Evolutionary conservation across 2,797 vertebrate genomes (phyloP), one percentile per base, ranked within the genome.

Genomic region (Tragopan temminckii): DNA sequence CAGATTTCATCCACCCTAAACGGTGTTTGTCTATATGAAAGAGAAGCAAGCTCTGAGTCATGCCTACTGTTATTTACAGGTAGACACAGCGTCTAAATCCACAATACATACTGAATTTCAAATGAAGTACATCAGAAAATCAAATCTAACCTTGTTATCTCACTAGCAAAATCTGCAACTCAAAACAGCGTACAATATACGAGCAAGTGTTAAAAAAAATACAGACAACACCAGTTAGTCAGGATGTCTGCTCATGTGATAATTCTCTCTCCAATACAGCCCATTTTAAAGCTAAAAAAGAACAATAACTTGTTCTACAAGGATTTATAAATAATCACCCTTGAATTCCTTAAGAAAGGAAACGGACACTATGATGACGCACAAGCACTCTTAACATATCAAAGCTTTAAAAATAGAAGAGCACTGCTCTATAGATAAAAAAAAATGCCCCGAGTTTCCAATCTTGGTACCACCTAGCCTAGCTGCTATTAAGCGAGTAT

Each of bases 301-400:
- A 98, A 98, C 98, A 99, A 98, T 98, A 97, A 98, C 93, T 87
- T 97, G 94, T 91, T 98, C 97, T 96, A 96, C 77, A 96, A 97
- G 97, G 97, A 97, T 98, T 98, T 98, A 98, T 98, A 98, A 98
- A 99, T 98, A 99, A 98, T 98, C 96, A 96, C 96, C 97, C 97
- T 96, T 98, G 97, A 98, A 98, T 98, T 98, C 98, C 98, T 98
- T 97, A 97, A 98, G 97, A 98, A 98, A 98, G 98, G 98, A 99
- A 99, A 98, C 98, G 97, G 98, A 98, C 97, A 92, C 95, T 85
- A 97, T 53, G 97, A 97, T 98, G 98, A 99, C 98, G 98, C 98
- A 98, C 98, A 97, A 97, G 94, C 94, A 90, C 96, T 97, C 93
- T 95, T 95, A 97, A 95, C 97, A 95, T 95, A 96, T 95, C 96